Conservation (phyloP, 2,888 invertebrate genomes). For the Synergus itoensis region DNA sequence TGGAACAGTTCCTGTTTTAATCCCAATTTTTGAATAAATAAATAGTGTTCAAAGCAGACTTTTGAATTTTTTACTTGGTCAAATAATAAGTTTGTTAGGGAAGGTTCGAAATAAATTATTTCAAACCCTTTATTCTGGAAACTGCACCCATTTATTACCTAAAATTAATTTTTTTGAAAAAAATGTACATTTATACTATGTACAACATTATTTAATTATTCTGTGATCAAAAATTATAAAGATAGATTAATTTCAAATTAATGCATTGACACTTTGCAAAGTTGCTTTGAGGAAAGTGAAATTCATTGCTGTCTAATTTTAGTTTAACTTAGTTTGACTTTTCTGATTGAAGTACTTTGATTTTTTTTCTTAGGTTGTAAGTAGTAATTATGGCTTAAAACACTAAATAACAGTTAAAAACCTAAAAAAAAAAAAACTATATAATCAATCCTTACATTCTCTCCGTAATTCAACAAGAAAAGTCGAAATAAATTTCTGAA, state of each 20-base stretch:
- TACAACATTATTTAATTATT: constrained; percentile 6
- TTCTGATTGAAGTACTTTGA: neutral
- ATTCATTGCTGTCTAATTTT: neutral
- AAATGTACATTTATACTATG: constrained; percentile 24
- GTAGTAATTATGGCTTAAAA: constrained; percentile 34
- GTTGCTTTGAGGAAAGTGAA: neutral
- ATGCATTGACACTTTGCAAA: neutral
- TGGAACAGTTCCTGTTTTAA: neutral
- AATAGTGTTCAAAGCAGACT: neutral
- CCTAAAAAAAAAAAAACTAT: constrained; percentile 24
- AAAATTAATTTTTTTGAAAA: constrained; percentile 20
- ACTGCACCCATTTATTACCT: constrained; percentile 22
- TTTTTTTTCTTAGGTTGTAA: neutral
- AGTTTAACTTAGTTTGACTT: neutral
- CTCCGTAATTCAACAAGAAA: neutral
- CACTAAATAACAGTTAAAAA: constrained; percentile 40
- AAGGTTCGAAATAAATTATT: neutral
- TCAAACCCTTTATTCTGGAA: neutral
- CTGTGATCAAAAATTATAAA: constrained; percentile 16
- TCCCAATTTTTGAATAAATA: neutral
- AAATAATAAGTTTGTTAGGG: neutral
- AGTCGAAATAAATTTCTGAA: neutral
- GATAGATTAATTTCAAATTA: neutral
- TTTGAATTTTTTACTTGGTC: too few relatives aligned
- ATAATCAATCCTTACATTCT: neutral